Conservation (phyloP, 2,888 invertebrate species). For the Sialis lutaria region DNA sequence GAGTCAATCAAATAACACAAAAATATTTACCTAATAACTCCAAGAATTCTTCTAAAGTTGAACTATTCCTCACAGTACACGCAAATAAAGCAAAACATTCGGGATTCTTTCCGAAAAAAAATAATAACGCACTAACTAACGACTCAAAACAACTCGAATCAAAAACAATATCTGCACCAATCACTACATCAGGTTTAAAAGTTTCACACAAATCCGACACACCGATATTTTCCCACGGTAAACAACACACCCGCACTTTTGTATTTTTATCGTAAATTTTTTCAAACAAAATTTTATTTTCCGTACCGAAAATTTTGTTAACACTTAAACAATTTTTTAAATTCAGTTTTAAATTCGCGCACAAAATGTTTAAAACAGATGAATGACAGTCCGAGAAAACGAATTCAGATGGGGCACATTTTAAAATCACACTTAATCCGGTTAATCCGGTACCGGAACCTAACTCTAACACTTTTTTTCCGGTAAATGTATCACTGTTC, state of each 20-base stretch:
- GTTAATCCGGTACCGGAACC: conserved; percentile 64
- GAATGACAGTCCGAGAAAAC: conserved; percentile 53
- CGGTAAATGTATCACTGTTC: conserved; percentile 30
- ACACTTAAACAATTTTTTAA: conserved; percentile 17
- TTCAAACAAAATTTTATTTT: background rate
- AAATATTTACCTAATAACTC: conserved; percentile 29
- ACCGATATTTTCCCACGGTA: conserved; percentile 33
- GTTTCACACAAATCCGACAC: conserved; percentile 16
- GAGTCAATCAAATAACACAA: too few species aligned
- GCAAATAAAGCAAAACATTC: conserved; percentile 30
- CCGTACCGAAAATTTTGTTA: conserved; percentile 4
- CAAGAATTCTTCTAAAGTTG: conserved; percentile 41
- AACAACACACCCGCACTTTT: conserved; percentile 19
- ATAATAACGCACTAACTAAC: conserved; percentile 27
- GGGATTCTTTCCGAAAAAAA: conserved; percentile 20
- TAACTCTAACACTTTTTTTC: conserved; percentile 48
- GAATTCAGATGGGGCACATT: conserved; percentile 34
- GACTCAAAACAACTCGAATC: conserved; percentile 33
- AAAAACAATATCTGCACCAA: conserved; percentile 44
- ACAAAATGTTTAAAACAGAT: conserved; percentile 41
- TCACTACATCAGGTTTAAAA: conserved; percentile 26
- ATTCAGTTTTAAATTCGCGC: conserved; percentile 45
- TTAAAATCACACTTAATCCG: conserved; percentile 40
- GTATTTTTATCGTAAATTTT: conserved; percentile 1
- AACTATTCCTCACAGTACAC: conserved; percentile 44